phyloP scores from a whole-genome alignment of 1,140 invertebrate species.

The Nebria ingens region DNA sequence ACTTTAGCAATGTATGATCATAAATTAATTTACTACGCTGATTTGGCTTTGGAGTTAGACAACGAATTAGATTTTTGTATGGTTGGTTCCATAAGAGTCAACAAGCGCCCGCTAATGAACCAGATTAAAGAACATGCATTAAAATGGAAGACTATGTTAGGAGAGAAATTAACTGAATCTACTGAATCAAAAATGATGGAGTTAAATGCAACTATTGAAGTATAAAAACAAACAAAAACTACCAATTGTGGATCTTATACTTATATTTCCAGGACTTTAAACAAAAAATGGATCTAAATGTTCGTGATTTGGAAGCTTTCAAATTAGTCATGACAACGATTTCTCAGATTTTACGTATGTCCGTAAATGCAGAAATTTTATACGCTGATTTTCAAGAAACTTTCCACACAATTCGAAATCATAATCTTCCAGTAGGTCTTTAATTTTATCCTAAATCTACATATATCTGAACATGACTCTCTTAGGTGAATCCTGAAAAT shows the following conservation, averaged over 20 bases:
- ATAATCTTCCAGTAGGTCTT: conserved; percentile 40
- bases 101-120: conserved; percentile 50
- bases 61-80: conserved; percentile 47
- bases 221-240: too few species aligned
- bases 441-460: conserved; percentile 17
- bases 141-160: conserved; percentile 60
- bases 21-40: conserved; percentile 71
- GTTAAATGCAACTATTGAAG: conserved; percentile 48
- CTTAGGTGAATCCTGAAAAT: conserved; percentile 38
- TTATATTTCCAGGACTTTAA: conserved; percentile 38
- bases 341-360: conserved; percentile 56
- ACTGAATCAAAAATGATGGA: conserved; percentile 51
- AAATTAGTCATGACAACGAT: conserved; percentile 77
- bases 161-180: conserved; percentile 44
- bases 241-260: too few species aligned
- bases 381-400: conserved; percentile 56
- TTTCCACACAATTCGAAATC: conserved; percentile 44
- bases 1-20: conserved; percentile 68
- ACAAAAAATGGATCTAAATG: conserved; percentile 53
- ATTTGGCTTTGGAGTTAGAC: conserved; percentile 60
- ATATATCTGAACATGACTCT: conserved; percentile 26
- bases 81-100: conserved; percentile 54
- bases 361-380: conserved; percentile 62
- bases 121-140: conserved; percentile 52
- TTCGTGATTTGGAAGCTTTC: conserved; percentile 67